These are phyloP conservation scores for Drosophila melanocephala DNA, from an alignment of 2,888 invertebrate genomes.

Conservation along the genomic window DNA sequence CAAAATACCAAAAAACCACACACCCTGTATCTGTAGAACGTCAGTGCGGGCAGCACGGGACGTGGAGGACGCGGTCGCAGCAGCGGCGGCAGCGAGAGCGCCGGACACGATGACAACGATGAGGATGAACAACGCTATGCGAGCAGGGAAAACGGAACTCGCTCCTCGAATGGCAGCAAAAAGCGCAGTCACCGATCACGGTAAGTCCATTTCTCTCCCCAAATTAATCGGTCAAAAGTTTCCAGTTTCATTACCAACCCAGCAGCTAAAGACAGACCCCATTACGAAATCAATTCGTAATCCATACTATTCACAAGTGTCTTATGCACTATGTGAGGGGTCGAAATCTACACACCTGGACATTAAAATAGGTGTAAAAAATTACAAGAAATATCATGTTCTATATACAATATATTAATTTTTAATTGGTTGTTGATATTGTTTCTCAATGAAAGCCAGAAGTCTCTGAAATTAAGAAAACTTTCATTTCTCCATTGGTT, in stretches of 20 bases:
- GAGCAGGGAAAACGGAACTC: constrained; percentile 51
- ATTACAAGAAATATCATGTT: neutral
- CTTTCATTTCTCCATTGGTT: neutral
- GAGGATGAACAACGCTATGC: constrained; percentile 56
- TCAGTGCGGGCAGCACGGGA: constrained; percentile 67
- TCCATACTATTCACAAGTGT: neutral
- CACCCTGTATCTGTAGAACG: constrained; percentile 71
- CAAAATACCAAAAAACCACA: constrained; percentile 51
- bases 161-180: constrained; percentile 63
- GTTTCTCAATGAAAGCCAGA: neutral
- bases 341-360: neutral
- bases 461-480: neutral
- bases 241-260: neutral
- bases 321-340: too few relatives aligned
- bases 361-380: neutral
- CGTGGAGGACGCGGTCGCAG: constrained; percentile 63
- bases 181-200: constrained; percentile 69
- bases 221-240: neutral
- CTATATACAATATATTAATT: neutral
- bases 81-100: constrained; percentile 54
- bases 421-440: neutral
- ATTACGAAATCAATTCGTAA: neutral
- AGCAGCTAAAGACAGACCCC: neutral
- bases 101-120: constrained; percentile 60
- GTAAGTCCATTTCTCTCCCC: constrained; percentile 27